A percentile compares a stretch with the other conserved stretches of the same genome.
Conservation (phyloP, 2,888 invertebrate genomes). For the Colostygia pectinataria region DNA sequence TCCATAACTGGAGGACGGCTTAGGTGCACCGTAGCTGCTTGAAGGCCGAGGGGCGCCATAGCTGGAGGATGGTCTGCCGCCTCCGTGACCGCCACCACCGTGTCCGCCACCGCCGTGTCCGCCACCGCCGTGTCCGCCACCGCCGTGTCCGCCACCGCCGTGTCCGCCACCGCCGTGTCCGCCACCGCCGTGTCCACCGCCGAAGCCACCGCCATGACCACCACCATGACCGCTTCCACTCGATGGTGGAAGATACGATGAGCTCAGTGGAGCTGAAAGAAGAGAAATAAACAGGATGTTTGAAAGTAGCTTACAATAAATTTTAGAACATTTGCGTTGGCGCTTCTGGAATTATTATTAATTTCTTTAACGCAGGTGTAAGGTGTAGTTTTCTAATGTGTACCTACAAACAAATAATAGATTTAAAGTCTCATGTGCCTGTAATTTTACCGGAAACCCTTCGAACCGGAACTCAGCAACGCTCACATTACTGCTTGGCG, state of each 20-base stretch:
- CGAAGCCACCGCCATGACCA: constrained; percentile 12
- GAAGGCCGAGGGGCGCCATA: constrained; percentile 52
- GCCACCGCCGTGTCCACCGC: constrained; percentile 57
- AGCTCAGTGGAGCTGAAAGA: constrained; percentile 75
- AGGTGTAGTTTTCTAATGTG: too few species aligned
- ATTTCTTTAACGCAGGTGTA: too few species aligned
- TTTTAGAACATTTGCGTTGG: too few species aligned
- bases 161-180: constrained; percentile 40
- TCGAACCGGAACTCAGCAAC: too few species aligned
- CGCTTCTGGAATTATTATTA: too few species aligned
- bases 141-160: constrained; percentile 59
- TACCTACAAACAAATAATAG: too few species aligned
- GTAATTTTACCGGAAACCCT: too few species aligned
- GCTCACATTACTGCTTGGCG: too few species aligned
- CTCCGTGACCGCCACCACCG: constrained; percentile 60
- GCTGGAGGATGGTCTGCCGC: constrained; percentile 60
- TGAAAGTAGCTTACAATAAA: not conserved
- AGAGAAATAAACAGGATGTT: not conserved
- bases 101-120: constrained; percentile 21
- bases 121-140: constrained; percentile 38
- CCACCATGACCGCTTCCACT: constrained; percentile 52
- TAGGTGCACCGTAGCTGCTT: constrained; percentile 53
- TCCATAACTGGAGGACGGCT: constrained; percentile 70
- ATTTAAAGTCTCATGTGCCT: too few species aligned
- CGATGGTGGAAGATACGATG: constrained; percentile 84